These are phyloP conservation scores for Heliconius ethilla DNA, from an alignment of 2,888 invertebrate species.

Conservation along the genomic window DNA sequence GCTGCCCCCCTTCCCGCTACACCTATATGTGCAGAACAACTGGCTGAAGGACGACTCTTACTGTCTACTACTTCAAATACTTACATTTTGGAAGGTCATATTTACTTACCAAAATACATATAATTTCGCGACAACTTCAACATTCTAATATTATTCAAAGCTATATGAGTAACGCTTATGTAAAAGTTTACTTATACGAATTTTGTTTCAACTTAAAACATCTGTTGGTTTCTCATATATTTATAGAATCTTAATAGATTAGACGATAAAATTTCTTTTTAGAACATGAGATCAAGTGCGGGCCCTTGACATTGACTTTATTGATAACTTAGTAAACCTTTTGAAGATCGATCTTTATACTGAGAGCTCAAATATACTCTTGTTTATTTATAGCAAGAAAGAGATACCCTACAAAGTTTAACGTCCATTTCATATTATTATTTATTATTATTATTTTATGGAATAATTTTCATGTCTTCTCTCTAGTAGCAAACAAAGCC, in stretches of 20 bases:
- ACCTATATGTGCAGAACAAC: constrained; percentile 74
- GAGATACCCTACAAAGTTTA: too few relatives aligned
- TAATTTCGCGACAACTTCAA: neutral
- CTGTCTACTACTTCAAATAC: constrained; percentile 76
- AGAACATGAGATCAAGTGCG: neutral
- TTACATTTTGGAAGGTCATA: constrained; percentile 73
- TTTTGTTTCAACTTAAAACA: neutral
- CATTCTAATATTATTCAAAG: too few relatives aligned
- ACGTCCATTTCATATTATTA: too few relatives aligned
- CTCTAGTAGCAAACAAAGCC: too few relatives aligned
- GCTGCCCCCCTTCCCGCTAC: constrained; percentile 74
- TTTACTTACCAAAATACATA: neutral
- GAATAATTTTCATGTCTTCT: too few relatives aligned
- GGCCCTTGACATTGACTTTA: constrained; percentile 7
- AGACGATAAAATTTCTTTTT: neutral
- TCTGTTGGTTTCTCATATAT: neutral
- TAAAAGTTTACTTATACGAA: neutral
- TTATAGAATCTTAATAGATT: neutral
- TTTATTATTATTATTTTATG: too few relatives aligned
- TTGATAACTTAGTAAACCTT: neutral
- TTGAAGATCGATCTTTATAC: neutral
- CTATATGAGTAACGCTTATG: neutral
- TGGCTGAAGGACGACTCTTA: constrained; percentile 71
- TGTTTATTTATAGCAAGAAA: neutral
- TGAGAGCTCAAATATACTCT: neutral